Conservation (phyloP, 2,113 vertebrate species). For the Saimiri boliviensis region DNA sequence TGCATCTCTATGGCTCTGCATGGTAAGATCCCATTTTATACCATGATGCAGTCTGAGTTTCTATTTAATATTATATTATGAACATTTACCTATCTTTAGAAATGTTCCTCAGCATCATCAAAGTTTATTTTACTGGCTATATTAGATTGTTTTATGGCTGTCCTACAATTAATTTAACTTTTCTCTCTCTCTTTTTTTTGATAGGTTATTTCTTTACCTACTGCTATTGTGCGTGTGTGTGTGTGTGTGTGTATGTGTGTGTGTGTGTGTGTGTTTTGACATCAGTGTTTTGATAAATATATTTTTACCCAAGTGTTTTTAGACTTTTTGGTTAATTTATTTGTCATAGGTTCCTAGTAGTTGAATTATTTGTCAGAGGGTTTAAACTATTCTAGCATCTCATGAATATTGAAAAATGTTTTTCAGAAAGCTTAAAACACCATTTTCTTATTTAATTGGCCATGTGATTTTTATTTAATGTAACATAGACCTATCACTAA, state of each 20-base stretch:
- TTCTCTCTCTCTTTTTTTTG: not conserved
- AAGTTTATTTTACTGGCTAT: not conserved
- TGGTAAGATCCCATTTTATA: not conserved
- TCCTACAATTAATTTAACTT: not conserved
- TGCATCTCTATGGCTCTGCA: not conserved
- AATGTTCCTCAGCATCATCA: not conserved
- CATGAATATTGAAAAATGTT: not conserved
- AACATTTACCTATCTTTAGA: not conserved
- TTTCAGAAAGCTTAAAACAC: not conserved
- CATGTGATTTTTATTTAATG: not conserved
- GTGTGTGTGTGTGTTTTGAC: not conserved
- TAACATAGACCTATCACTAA: not conserved
- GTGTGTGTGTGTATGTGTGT: not conserved
- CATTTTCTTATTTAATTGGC: not conserved
- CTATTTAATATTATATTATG: not conserved
- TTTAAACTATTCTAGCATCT: not conserved
- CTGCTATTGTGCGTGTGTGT: not conserved
- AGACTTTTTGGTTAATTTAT: not conserved
- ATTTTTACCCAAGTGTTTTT: not conserved
- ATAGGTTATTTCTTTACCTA: not conserved
- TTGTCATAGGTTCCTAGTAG: not conserved
- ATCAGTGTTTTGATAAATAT: not conserved
- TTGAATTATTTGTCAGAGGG: not conserved
- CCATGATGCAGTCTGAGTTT: not conserved
- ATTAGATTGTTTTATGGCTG: not conserved